Evolutionary conservation across 2,888 invertebrate species (phyloP).

Genomic region (Acanthoscelides obtectus): DNA sequence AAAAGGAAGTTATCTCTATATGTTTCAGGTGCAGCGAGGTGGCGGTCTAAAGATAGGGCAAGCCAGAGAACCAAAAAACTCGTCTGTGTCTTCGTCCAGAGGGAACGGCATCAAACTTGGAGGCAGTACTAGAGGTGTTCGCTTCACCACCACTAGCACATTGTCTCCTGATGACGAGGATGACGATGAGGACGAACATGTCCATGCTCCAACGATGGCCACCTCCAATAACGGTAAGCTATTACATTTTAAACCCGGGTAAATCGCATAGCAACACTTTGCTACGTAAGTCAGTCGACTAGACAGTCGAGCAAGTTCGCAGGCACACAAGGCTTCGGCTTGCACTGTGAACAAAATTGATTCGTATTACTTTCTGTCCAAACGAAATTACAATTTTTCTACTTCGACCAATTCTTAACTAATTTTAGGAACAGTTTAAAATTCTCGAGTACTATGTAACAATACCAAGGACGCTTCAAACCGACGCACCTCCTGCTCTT

Average conservation of each 20-base stretch:
- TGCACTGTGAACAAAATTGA: too few species aligned
- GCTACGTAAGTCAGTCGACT: too few species aligned
- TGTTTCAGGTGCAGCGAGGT: conserved; percentile 37
- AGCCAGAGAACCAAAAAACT: conserved; percentile 34
- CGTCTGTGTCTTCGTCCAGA: conserved; percentile 34
- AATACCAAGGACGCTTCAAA: too few species aligned
- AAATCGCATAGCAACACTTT: too few species aligned
- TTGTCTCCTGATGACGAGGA: conserved; percentile 39
- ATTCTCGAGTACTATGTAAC: too few species aligned
- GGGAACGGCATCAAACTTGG: conserved; percentile 43
- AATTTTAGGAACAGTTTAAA: too few species aligned
- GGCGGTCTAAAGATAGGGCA: conserved; percentile 41
- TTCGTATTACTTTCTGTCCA: too few species aligned
- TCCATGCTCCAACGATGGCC: conserved; percentile 34
- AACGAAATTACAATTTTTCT: too few species aligned
- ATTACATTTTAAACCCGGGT: not conserved
- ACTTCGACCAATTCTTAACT: too few species aligned
- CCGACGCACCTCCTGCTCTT: too few species aligned
- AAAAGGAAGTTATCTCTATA: not conserved
- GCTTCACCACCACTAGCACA: conserved; percentile 33
- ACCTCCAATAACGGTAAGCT: conserved; percentile 16
- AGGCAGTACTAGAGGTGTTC: conserved; percentile 34
- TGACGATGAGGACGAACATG: conserved; percentile 39
- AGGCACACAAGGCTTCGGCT: too few species aligned
- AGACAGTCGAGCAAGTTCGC: too few species aligned